phyloP scores from a whole-genome alignment of 23 tunicate genomes.

The Phallusia fumigata region DNA sequence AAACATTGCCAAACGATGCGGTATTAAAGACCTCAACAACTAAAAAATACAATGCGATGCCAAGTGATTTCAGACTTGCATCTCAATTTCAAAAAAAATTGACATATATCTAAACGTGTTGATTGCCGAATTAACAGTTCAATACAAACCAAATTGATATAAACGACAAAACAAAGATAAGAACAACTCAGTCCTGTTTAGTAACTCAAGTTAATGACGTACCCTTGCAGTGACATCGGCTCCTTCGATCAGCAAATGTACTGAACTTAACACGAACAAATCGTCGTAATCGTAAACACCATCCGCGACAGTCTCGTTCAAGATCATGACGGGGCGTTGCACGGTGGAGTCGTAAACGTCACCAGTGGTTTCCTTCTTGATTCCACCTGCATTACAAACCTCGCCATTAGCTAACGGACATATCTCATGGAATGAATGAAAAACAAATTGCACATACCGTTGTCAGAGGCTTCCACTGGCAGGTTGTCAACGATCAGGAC shows the following conservation, averaged over 20 bases:
- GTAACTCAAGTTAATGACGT: neutral
- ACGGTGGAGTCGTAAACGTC: conserved; percentile 3
- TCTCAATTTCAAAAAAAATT: too few species aligned
- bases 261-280: neutral
- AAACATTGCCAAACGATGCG: too few species aligned
- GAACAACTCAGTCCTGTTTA: too few species aligned
- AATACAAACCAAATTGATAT: too few species aligned
- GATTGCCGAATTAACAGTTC: too few species aligned
- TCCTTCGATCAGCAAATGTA: conserved; percentile 16
- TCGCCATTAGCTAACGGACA: neutral
- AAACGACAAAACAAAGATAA: too few species aligned
- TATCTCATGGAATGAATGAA: neutral
- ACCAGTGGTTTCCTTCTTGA: neutral
- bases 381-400: neutral
- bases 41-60: too few species aligned
- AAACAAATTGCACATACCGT: neutral
- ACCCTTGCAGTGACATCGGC: conserved; percentile 16
- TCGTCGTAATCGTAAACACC: conserved; percentile 4
- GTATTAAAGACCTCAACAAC: too few species aligned
- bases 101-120: too few species aligned
- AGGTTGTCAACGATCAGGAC: conserved; percentile 18
- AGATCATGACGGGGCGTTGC: neutral
- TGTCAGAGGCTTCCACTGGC: conserved; percentile 12
- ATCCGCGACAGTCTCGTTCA: neutral
- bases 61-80: too few species aligned